These are phyloP conservation scores for Lithosia quadra DNA, from an alignment of 2,888 invertebrate genomes.

Conservation along the genomic window DNA sequence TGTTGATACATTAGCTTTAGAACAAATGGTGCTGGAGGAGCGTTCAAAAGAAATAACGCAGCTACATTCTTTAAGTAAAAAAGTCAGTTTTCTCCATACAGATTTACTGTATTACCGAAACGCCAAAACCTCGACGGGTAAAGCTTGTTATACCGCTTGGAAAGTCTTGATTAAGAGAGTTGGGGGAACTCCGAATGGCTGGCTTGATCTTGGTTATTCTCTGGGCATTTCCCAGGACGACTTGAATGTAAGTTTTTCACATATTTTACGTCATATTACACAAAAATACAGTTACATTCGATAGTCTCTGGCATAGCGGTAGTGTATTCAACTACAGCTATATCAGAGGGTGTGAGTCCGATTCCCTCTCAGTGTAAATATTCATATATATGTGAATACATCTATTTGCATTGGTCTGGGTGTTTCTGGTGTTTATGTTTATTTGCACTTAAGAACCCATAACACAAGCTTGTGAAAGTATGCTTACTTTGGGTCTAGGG, in stretches of 20 bases:
- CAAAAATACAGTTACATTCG: too few species aligned
- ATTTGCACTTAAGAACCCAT: too few species aligned
- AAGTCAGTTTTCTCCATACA: conserved; percentile 75
- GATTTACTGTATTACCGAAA: conserved; percentile 78
- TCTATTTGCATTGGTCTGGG: too few species aligned
- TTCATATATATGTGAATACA: too few species aligned
- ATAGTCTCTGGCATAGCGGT: too few species aligned
- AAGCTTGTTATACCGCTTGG: conserved; percentile 77
- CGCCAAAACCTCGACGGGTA: conserved; percentile 71
- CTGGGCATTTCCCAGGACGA: conserved; percentile 74
- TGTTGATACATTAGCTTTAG: conserved; percentile 74
- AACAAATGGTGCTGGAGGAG: conserved; percentile 71
- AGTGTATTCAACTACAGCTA: too few species aligned
- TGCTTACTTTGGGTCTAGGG: too few species aligned
- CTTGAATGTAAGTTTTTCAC: conserved; percentile 73
- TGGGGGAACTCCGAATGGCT: conserved; percentile 76
- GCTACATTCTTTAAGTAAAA: conserved; percentile 71
- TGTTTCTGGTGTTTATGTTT: too few species aligned
- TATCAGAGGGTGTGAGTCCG: too few species aligned
- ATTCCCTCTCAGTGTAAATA: too few species aligned
- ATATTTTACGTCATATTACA: too few species aligned
- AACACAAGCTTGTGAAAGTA: too few species aligned
- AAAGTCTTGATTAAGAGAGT: conserved; percentile 73
- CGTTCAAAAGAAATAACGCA: conserved; percentile 71
- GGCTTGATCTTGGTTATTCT: conserved; percentile 76